Conservation (phyloP, 1,140 invertebrate species). For the Drosophila punjabiensis region DNA sequence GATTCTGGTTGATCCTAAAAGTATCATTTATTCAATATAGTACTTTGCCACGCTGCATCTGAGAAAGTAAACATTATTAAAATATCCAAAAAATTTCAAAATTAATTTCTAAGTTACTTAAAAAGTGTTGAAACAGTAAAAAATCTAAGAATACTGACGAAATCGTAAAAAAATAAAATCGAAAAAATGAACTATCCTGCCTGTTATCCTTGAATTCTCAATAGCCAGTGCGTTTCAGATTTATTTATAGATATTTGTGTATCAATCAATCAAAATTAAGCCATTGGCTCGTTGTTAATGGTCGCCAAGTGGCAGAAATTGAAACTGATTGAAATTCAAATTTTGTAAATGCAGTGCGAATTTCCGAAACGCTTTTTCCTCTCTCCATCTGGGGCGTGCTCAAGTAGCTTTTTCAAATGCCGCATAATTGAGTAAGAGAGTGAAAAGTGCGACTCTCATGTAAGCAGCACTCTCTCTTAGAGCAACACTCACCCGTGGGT, state of each 20-base stretch:
- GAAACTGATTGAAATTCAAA: conserved; percentile 59
- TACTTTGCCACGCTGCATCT: too few species aligned
- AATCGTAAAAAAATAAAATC: too few species aligned
- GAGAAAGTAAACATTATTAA: too few species aligned
- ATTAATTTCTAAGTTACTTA: too few species aligned
- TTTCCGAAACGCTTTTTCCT: conserved; percentile 8
- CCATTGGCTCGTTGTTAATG: conserved; percentile 25
- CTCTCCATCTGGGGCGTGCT: conserved; percentile 3
- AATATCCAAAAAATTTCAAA: too few species aligned
- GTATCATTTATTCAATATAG: too few species aligned
- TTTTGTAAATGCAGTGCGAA: conserved; percentile 49
- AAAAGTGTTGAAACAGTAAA: too few species aligned
- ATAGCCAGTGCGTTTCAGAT: background rate
- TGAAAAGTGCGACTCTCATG: conserved; percentile 18
- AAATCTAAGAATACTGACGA: too few species aligned
- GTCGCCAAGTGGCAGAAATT: conserved; percentile 62
- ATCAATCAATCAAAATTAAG: conserved; percentile 37
- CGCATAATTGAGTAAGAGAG: conserved; percentile 33
- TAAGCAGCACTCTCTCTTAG: conserved; percentile 27
- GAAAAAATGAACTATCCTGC: too few species aligned
- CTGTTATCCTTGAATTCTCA: background rate
- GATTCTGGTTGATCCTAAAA: too few species aligned
- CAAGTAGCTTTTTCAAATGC: conserved; percentile 15
- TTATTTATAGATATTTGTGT: conserved; percentile 9
- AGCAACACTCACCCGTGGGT: background rate